Evolutionary conservation across 2,797 vertebrate genomes (phyloP).

Genomic region (Morus bassanus): DNA sequence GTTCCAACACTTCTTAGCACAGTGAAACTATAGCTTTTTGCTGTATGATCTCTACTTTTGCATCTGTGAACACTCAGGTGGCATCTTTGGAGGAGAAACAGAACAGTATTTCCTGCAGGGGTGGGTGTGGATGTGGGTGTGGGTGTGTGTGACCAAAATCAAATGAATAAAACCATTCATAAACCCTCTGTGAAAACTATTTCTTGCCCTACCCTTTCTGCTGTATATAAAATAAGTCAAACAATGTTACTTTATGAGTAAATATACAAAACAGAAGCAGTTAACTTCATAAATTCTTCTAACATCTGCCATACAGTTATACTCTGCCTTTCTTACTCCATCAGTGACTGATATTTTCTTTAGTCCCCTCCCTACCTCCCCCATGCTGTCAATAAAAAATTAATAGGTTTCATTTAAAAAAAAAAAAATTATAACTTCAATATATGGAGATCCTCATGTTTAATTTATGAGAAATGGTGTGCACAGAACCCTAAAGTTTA

Average conservation of each 20-base stretch:
- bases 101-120: not conserved
- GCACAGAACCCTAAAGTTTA: slow-evolving; percentile 14
- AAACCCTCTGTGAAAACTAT: not conserved
- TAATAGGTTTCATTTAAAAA: not conserved
- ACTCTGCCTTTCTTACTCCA: not conserved
- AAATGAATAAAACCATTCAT: not conserved
- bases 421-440: not conserved
- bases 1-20: not conserved
- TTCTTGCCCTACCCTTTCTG: not conserved
- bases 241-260: not conserved
- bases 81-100: not conserved
- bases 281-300: not conserved
- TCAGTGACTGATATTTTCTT: not conserved
- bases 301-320: not conserved
- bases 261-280: not conserved
- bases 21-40: not conserved
- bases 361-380: not conserved
- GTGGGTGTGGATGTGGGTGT: not conserved
- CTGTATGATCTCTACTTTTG: not conserved
- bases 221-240: not conserved
- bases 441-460: not conserved
- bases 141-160: not conserved
- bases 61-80: not conserved
- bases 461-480: slow-evolving; percentile 5
- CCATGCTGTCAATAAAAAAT: slow-evolving; percentile 4